Base-by-base conservation (phyloP, 2,888 invertebrate genomes). In the Megalurothrips usitatus region DNA sequence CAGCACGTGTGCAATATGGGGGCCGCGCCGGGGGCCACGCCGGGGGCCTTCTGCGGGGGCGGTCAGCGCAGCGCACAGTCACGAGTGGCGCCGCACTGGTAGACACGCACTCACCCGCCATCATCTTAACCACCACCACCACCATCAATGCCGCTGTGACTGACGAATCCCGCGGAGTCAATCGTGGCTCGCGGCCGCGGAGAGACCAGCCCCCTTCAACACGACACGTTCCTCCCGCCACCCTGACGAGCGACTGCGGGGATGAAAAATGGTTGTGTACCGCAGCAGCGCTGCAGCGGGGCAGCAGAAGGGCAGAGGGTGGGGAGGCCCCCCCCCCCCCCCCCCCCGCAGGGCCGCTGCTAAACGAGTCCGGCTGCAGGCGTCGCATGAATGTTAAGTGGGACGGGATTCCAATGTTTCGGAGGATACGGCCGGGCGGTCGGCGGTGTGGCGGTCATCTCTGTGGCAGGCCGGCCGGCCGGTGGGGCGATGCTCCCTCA, bases 201-300 rank as follows among this genome's bases (percentile, higher is more conserved):
- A n/a, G n/a, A n/a, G n/a, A n/a, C n/a, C n/a, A n/a, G 49, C 49
- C 49, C 9, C 49, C 10, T 12, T 49, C 49, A 14, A 11, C 49
- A 52, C 52, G 6, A 52, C 14, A 12, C 14, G 1, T 52, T 52
- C 52, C 52, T 12, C 52, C 17, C 8, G 52, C 52, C 52, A 6
- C 10, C 49, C 9, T 49, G 49, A 49, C 49, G 49, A 9, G 9
- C 49, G 68, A 26, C 58, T 26, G 1, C 26, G 6, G 52, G 1
- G 68, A 75, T 75, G 26, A 75, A 75, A 75, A 75, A 75, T 75
- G 11, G 68, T 75, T 75, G n/a, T n/a, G n/a, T 75, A 75, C 68
- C 68, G 34, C 34, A 43, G 34, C 2, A 52, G 52, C 52, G 17
- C n/a, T n/a, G 34, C 2, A 43, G 34, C 34, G 3, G 34, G 6